Base-by-base conservation (phyloP, 2,888 invertebrate genomes). In the Lasioglossum villosulum region DNA sequence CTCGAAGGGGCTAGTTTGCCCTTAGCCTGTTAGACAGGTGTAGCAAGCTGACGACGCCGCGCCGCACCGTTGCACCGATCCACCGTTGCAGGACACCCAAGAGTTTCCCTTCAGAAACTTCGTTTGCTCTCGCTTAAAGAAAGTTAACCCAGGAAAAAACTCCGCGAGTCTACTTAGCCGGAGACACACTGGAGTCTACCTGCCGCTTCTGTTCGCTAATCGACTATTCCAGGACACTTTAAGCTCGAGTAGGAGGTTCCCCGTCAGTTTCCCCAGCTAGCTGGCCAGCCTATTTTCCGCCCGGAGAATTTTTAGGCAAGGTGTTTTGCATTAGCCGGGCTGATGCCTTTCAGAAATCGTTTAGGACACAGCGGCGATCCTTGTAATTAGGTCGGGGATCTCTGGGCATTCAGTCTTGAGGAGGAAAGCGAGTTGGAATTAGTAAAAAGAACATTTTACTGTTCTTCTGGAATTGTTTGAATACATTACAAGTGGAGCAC, bases 21-120 rank as follows among this genome's bases (percentile, higher is more conserved):
- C 68, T 77, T 81, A 66, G 71, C 59, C 59, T 59, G 42, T 66
- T 74, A 52, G 48, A n/a, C 34, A 39, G 37, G 37, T 30, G 63
- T n/a, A 72, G 66, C 86, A 86, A 82, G 82, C 79, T 79, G 85
- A 75, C 86, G 86, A 80, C 34, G 59, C 45, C 27, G 56, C 59
- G 34, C 34, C 14, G 19, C 37, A 8, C 23, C 23, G 52, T 23
- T 52, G 52, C n/a, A 52, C 23, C n/a, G n/a, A 10, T 52, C 23
- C 52, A n/a, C 52, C 23, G n/a, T 52, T 10, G 23, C n/a, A 52
- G 52, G 23, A n/a, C 52, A 52, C n/a, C 52, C 52, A n/a, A n/a
- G n/a, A 52, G 52, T n/a, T 86, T 87, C 86, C 83, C 66, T 34
- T 66, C 66, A 34, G 72, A 83, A 87, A 87, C 86, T 87, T 87